Evolutionary conservation across 1,140 invertebrate species (phyloP).

Genomic region (Amphibalanus amphitrite): DNA sequence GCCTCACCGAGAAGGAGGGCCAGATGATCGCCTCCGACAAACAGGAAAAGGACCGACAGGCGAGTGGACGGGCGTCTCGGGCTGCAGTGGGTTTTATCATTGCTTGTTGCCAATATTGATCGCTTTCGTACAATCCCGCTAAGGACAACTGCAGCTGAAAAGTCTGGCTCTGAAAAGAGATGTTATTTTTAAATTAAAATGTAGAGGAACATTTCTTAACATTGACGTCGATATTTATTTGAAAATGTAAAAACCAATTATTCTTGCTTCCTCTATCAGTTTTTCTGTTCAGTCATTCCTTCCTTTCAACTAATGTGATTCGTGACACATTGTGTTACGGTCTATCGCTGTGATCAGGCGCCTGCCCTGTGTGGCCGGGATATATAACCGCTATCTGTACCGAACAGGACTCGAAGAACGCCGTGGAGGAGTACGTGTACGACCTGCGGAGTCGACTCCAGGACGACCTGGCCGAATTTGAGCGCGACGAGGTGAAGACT

Average conservation of each 20-base stretch:
- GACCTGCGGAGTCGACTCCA: conserved; percentile 74
- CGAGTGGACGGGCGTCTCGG: neutral
- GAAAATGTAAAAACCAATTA: conserved; percentile 1
- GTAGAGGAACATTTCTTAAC: neutral
- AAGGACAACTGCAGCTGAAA: neutral
- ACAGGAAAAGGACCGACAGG: no score
- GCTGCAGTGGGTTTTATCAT: neutral
- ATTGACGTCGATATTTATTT: neutral
- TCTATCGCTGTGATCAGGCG: neutral
- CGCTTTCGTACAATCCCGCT: neutral
- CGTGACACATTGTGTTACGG: neutral
- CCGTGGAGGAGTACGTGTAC: conserved; percentile 96
- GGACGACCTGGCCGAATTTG: conserved; percentile 48
- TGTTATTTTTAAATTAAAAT: neutral
- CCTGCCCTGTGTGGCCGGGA: neutral
- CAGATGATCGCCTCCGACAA: no score
- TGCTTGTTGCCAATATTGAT: neutral
- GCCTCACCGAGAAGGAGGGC: no score
- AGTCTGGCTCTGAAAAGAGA: neutral
- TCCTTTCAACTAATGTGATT: neutral
- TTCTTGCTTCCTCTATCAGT: conserved; percentile 1
- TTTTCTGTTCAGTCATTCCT: neutral
- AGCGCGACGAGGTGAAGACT: conserved; percentile 18
- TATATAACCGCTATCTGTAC: neutral
- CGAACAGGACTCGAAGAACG: conserved; percentile 45